These are phyloP conservation scores for Brachymystax lenok DNA, from an alignment of 2,797 vertebrate genomes.

Conservation along the genomic window DNA sequence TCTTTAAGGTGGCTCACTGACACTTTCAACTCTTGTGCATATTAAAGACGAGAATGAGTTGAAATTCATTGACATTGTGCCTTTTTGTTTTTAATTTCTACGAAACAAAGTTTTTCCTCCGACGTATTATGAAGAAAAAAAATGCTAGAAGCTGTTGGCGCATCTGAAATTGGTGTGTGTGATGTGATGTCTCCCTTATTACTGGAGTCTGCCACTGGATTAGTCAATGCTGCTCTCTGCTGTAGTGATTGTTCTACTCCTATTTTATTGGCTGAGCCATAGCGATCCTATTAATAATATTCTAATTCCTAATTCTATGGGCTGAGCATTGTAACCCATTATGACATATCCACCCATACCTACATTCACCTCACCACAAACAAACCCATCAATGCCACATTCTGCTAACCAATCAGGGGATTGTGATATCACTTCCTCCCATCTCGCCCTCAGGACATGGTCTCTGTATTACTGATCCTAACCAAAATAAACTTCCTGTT, in stretches of 20 bases:
- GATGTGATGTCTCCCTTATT: slow-evolving; percentile 52
- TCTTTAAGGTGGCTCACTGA: slow-evolving; percentile 99
- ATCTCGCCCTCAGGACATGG: slow-evolving; percentile 78
- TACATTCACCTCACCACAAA: slow-evolving; percentile 31
- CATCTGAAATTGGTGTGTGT: slow-evolving; percentile 54
- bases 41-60: slow-evolving; percentile 97
- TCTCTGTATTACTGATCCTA: slow-evolving; percentile 82
- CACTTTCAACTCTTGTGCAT: slow-evolving; percentile 98
- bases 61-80: slow-evolving; percentile 97
- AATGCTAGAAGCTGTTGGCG: slow-evolving; percentile 61
- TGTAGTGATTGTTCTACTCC: slow-evolving; percentile 63
- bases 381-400: slow-evolving; percentile 47
- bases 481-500: slow-evolving; percentile 87
- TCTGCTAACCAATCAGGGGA: slow-evolving; percentile 60
- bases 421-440: slow-evolving; percentile 58
- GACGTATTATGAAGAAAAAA: slow-evolving; percentile 15
- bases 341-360: slow-evolving; percentile 54
- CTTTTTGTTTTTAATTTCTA: slow-evolving; percentile 92
- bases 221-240: slow-evolving; percentile 65
- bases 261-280: no score
- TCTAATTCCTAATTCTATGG: slow-evolving; percentile 50
- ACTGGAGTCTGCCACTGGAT: slow-evolving; percentile 61
- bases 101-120: slow-evolving; percentile 30
- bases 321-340: slow-evolving; percentile 64
- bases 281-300: no score